Percentiles rank a stretch among this genome's conserved stretches.
phyloP scores from a whole-genome alignment of 2,113 vertebrate species.

The Melanocharis versteri region DNA sequence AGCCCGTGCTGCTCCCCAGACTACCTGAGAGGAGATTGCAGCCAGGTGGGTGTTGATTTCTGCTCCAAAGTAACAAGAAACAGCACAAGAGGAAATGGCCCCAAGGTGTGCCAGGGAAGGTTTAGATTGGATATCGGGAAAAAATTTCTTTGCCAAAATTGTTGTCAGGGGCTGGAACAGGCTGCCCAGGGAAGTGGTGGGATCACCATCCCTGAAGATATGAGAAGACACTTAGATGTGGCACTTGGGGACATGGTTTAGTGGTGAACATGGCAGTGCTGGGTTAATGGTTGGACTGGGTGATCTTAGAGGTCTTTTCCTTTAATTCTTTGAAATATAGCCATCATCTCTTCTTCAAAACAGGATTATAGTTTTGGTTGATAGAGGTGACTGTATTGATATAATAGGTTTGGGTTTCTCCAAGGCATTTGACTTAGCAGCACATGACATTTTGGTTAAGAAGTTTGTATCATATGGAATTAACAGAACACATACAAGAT shows the following conservation, averaged over 20 bases:
- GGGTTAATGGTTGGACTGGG: not conserved
- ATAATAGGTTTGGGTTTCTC: not conserved
- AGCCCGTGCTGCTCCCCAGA: not conserved
- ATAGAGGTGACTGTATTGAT: not conserved
- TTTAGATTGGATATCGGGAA: not conserved
- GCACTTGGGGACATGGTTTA: not conserved
- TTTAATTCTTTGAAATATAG: not conserved
- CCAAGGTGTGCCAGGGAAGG: not conserved
- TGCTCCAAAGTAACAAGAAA: not conserved
- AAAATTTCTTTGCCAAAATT: not conserved
- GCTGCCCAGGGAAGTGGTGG: not conserved
- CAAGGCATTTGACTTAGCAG: not conserved
- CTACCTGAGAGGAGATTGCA: not conserved
- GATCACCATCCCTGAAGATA: not conserved
- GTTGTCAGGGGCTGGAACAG: not conserved
- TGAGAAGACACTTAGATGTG: not conserved
- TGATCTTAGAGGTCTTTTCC: not conserved
- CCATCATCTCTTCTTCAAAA: not conserved
- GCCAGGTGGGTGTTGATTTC: rapidly evolving
- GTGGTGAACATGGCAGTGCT: not conserved
- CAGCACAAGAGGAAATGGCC: not conserved
- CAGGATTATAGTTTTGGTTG: not conserved
- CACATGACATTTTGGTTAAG: not conserved
- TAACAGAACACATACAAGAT: not conserved
- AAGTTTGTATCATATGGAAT: not conserved